Conservation (phyloP, 2,113 vertebrate species). For the Scortum barcoo region DNA sequence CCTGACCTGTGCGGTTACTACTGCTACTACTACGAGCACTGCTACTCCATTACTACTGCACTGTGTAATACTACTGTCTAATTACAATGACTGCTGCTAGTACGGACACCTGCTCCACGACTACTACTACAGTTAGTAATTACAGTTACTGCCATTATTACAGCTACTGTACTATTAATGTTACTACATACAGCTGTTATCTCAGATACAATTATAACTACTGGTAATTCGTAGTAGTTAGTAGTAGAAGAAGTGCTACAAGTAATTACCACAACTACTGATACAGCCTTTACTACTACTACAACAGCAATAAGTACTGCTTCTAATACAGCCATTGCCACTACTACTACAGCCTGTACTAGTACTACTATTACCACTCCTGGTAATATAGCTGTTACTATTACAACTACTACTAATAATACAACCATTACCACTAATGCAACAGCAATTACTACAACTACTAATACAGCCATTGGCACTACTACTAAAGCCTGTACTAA, state of each 20-base stretch:
- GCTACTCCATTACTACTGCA: not conserved
- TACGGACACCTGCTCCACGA: not conserved
- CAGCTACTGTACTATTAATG: not conserved
- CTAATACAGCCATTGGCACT: no score
- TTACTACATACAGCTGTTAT: not conserved
- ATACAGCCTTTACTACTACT: no score
- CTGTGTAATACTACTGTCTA: no score
- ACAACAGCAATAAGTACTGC: not conserved
- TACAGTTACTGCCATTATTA: not conserved
- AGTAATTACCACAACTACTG: not conserved
- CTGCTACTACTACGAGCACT: not conserved
- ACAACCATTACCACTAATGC: no score
- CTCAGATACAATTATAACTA: no score
- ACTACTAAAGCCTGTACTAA: no score
- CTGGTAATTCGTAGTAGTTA: no score
- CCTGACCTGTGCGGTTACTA: not conserved
- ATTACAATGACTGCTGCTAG: not conserved
- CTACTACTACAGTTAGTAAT: not conserved
- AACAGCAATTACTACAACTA: no score
- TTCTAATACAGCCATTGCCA: not conserved
- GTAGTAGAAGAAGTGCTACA: no score
- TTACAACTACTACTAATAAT: not conserved
- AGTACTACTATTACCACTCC: not conserved
- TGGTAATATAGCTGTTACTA: not conserved
- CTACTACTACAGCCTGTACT: not conserved